A percentile compares a stretch with the other conserved stretches of the same genome.
Conservation (phyloP, 2,797 vertebrate species). For the Scyliorhinus canicula region DNA sequence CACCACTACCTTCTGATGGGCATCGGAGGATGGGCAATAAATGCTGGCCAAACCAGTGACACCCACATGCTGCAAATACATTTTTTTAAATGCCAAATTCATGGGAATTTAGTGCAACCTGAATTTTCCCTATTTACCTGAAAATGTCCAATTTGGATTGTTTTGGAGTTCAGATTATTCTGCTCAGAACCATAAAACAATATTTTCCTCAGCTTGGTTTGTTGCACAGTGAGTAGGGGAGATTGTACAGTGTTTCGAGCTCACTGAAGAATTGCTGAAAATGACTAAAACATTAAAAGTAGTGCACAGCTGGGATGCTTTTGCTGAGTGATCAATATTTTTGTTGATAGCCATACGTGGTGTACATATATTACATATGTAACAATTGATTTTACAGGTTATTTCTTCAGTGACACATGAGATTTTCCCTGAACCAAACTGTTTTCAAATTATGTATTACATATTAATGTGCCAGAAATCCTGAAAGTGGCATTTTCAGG, state of each 20-base stretch:
- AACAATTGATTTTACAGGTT: conserved; percentile 17
- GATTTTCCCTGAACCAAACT: background rate
- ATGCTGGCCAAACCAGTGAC: no score
- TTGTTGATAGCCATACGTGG: background rate
- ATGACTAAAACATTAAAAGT: background rate
- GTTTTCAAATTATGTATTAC: conserved; percentile 16
- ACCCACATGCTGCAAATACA: no score
- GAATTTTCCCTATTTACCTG: background rate
- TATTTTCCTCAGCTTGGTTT: background rate
- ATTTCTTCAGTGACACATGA: background rate
- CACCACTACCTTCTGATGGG: no score
- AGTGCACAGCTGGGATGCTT: background rate
- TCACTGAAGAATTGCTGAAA: background rate
- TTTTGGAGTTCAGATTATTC: background rate
- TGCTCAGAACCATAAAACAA: background rate
- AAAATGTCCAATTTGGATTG: background rate
- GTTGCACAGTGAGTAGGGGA: background rate
- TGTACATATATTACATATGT: background rate
- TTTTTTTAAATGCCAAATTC: background rate
- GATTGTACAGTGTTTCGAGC: background rate
- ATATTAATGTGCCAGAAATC: background rate
- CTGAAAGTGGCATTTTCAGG: background rate
- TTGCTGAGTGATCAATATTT: background rate
- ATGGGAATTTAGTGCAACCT: background rate
- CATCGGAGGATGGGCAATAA: no score